These are phyloP conservation scores for Pteria penguin DNA, from an alignment of 2,888 invertebrate species.

Conservation along the genomic window DNA sequence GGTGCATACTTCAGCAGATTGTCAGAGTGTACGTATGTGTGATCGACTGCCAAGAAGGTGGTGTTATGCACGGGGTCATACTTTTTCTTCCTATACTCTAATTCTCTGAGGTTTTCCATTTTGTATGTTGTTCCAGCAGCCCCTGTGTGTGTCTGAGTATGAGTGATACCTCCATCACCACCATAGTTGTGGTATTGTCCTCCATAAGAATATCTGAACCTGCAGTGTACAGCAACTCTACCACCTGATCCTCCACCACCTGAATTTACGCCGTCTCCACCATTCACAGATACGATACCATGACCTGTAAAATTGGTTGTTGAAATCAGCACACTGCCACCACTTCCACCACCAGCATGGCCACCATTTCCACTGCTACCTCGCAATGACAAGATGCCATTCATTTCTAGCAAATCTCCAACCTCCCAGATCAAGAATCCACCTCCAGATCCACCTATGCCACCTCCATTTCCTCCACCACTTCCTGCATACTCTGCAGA, in stretches of 20 bases:
- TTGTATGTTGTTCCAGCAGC: constrained; percentile 69
- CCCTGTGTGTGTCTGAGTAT: constrained; percentile 55
- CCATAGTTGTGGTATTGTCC: constrained; percentile 68
- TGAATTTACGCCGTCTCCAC: constrained; percentile 60
- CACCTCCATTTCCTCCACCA: constrained; percentile 62
- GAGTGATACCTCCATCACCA: constrained; percentile 52
- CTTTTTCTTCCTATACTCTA: constrained; percentile 67
- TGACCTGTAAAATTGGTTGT: constrained; percentile 69
- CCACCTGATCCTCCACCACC: constrained; percentile 71
- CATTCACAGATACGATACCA: constrained; percentile 64
- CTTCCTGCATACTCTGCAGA: constrained; percentile 59
- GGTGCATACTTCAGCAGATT: constrained; percentile 58
- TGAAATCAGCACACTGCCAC: constrained; percentile 62
- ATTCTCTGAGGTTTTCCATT: constrained; percentile 64
- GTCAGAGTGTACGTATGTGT: constrained; percentile 62
- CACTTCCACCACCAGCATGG: constrained; percentile 68
- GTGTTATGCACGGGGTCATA: constrained; percentile 64
- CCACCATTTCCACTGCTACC: constrained; percentile 55
- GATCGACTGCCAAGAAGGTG: constrained; percentile 67
- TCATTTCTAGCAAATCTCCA: constrained; percentile 62
- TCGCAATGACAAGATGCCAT: constrained; percentile 61
- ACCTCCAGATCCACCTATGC: constrained; percentile 66
- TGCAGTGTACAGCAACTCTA: constrained; percentile 64
- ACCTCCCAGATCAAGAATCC: constrained; percentile 64
- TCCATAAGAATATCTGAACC: constrained; percentile 65